Conservation (phyloP, 2,888 invertebrate genomes). For the Drosophila siamana region DNA sequence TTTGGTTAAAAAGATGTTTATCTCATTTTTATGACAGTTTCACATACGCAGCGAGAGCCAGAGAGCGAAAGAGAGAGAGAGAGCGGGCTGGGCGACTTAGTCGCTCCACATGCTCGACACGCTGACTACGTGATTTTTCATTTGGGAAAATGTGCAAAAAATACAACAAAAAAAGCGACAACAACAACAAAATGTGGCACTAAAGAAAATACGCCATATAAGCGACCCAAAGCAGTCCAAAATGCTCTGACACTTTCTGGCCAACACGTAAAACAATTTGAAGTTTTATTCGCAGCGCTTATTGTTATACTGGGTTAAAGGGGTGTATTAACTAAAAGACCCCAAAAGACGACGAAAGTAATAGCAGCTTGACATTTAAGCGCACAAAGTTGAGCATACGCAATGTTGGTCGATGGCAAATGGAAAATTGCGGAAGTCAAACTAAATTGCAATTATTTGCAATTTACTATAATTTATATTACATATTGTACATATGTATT, state of each 20-base stretch:
- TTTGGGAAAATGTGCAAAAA: slow-evolving; percentile 36
- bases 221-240: slow-evolving; percentile 7
- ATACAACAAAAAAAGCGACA: too few species aligned
- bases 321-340: slow-evolving; percentile 3
- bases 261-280: slow-evolving; percentile 37
- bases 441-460: too few species aligned
- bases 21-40: slow-evolving; percentile 50
- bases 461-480: too few species aligned
- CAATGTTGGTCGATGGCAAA: neutral
- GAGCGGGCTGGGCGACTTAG: slow-evolving; percentile 1
- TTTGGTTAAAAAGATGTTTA: slow-evolving; percentile 44
- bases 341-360: neutral
- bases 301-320: slow-evolving; percentile 1
- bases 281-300: slow-evolving; percentile 26
- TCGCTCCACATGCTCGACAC: slow-evolving; percentile 40
- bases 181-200: slow-evolving; percentile 1
- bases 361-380: neutral
- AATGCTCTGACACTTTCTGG: slow-evolving; percentile 21
- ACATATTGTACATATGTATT: too few species aligned
- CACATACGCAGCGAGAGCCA: slow-evolving; percentile 16
- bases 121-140: slow-evolving; percentile 49
- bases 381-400: neutral
- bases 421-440: too few species aligned
- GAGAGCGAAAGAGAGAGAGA: too few species aligned
- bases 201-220: neutral